Percentiles rank a stretch among this genome's conserved stretches.
These are phyloP conservation scores for Amphiduros pacificus DNA, from an alignment of 2,888 invertebrate species.

Conservation along the genomic window DNA sequence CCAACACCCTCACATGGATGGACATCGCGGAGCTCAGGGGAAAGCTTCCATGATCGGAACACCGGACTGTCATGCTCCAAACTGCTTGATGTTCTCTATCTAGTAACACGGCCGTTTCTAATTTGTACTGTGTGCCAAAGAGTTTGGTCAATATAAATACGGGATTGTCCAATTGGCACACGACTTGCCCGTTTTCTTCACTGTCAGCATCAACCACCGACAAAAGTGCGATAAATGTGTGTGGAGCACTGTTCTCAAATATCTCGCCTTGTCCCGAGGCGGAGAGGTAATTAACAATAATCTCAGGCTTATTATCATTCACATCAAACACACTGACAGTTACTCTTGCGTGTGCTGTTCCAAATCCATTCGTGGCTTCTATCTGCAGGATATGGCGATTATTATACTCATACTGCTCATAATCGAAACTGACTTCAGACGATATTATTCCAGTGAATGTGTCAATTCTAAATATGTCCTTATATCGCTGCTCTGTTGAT, in stretches of 20 bases:
- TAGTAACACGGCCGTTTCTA: not conserved
- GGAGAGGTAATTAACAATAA: conserved; percentile 4
- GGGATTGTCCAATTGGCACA: not conserved
- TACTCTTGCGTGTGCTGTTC: conserved; percentile 7
- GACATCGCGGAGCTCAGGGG: conserved; percentile 2
- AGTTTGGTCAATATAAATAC: not conserved
- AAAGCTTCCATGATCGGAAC: conserved; percentile 7
- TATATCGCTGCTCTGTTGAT: too few relatives aligned
- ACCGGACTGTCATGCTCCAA: conserved; percentile 4
- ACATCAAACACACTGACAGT: conserved; percentile 6
- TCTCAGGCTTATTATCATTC: conserved; percentile 3
- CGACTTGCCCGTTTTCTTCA: conserved; percentile 2
- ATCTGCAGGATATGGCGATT: too few relatives aligned
- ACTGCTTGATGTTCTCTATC: conserved; percentile 12
- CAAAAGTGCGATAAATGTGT: conserved; percentile 9
- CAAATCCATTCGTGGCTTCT: too few relatives aligned
- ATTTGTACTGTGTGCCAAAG: conserved; percentile 1
- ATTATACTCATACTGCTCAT: too few relatives aligned
- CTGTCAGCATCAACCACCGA: conserved; percentile 10
- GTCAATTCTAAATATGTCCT: too few relatives aligned
- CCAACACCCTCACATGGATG: conserved; percentile 2
- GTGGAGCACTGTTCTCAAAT: not conserved
- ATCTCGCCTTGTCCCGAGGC: not conserved
- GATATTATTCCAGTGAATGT: too few relatives aligned
- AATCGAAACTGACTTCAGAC: too few relatives aligned